Evolutionary conservation across 2,888 invertebrate species (phyloP).

Genomic region (Crioceris asparagi): DNA sequence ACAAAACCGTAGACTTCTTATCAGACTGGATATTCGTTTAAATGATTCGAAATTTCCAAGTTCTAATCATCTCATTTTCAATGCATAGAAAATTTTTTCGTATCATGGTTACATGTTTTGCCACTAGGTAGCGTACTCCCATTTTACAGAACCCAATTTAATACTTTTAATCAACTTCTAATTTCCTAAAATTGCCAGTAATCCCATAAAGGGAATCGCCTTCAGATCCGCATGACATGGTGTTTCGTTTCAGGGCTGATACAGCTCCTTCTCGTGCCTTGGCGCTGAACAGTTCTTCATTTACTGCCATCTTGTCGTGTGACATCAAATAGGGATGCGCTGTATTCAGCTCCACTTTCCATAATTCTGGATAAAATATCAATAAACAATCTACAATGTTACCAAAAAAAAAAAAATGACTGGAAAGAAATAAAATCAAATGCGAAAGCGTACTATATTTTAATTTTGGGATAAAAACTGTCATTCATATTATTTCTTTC

Average conservation of each 20-base stretch:
- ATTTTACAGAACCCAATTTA: too few relatives aligned
- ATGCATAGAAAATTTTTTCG: background rate
- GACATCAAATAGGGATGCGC: slow-evolving; percentile 49
- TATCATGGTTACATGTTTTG: background rate
- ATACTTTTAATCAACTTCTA: slow-evolving; percentile 55
- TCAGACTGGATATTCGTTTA: background rate
- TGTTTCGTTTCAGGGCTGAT: slow-evolving; percentile 53
- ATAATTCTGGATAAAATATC: slow-evolving; percentile 39
- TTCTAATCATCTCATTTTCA: background rate
- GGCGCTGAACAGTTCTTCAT: slow-evolving; percentile 57
- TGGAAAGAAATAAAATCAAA: too few relatives aligned
- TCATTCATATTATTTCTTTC: too few relatives aligned
- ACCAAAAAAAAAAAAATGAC: background rate
- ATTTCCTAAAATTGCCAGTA: slow-evolving; percentile 65
- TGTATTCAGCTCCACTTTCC: slow-evolving; percentile 56
- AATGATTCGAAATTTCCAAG: background rate
- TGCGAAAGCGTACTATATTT: too few relatives aligned
- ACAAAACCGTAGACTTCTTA: background rate
- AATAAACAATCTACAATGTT: slow-evolving; percentile 8
- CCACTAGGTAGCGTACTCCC: too few relatives aligned
- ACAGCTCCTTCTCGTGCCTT: slow-evolving; percentile 65
- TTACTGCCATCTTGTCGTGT: slow-evolving; percentile 61
- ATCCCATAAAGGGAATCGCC: slow-evolving; percentile 59
- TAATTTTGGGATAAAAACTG: too few relatives aligned
- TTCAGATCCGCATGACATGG: slow-evolving; percentile 47